Conservation (phyloP, 2,888 invertebrate species). For the Smittia aterrima region DNA sequence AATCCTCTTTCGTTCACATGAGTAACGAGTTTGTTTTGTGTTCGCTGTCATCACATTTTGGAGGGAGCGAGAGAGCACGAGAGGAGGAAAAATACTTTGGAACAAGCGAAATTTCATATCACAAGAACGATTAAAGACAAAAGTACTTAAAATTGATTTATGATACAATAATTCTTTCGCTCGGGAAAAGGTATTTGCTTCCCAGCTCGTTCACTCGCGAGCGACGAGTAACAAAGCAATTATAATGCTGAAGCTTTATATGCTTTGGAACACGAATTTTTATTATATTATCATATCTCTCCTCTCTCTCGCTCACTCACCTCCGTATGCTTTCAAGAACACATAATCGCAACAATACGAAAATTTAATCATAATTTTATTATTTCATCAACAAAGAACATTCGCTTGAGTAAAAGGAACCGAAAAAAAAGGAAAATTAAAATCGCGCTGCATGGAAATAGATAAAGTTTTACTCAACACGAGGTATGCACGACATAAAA, state of each 20-base stretch:
- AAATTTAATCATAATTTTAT: constrained; percentile 23
- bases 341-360: neutral
- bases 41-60: neutral
- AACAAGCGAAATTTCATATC: constrained; percentile 19
- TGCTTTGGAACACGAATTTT: neutral
- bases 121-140: constrained; percentile 40
- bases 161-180: constrained; percentile 35
- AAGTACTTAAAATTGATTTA: constrained; percentile 42
- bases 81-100: neutral
- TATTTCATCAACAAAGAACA: constrained; percentile 23
- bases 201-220: neutral
- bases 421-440: neutral
- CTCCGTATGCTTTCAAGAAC: neutral
- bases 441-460: neutral
- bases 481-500: constrained; percentile 1
- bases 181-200: neutral
- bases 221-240: constrained; percentile 7
- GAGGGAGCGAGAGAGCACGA: neutral
- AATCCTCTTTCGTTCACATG: neutral
- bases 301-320: neutral
- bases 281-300: constrained; percentile 8
- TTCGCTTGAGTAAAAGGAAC: neutral
- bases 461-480: constrained; percentile 2
- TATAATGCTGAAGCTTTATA: constrained; percentile 8
- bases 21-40: too few species aligned